A percentile compares a stretch with the other conserved stretches of the same genome.
phyloP scores from a whole-genome alignment of 2,888 invertebrate genomes.

The Stegana nigrithorax region DNA sequence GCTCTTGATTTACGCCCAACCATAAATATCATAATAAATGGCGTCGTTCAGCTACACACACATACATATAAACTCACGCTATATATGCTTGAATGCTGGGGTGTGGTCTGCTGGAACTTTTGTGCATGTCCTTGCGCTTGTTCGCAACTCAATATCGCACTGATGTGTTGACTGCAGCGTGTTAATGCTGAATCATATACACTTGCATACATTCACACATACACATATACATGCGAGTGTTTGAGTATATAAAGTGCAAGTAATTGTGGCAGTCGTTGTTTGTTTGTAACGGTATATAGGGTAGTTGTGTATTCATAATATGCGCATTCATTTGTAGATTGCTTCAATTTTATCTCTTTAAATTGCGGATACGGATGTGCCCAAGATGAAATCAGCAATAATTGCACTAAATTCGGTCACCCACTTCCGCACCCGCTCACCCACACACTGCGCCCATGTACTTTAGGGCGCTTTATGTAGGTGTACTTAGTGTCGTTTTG shows the following conservation, averaged over 20 bases:
- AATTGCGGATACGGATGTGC: conserved; percentile 28
- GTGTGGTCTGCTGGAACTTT: not conserved
- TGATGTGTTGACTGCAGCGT: too few relatives aligned
- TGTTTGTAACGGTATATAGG: not conserved
- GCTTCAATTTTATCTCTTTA: conserved; percentile 25
- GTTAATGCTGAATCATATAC: not conserved
- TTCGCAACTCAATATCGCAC: too few relatives aligned
- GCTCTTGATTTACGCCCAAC: conserved; percentile 57
- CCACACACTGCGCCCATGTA: not conserved
- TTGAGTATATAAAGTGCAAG: not conserved
- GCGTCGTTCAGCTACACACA: conserved; percentile 37
- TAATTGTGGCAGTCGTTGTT: not conserved
- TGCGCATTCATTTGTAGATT: conserved; percentile 12
- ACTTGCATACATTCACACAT: not conserved
- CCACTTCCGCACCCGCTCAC: too few relatives aligned
- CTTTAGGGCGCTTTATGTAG: not conserved
- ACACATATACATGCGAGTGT: not conserved
- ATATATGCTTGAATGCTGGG: conserved; percentile 11
- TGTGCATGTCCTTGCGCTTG: too few relatives aligned
- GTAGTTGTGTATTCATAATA: conserved; percentile 4
- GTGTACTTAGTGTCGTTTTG: too few relatives aligned
- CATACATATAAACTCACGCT: not conserved
- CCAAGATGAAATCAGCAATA: conserved; percentile 27
- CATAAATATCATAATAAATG: conserved; percentile 58
- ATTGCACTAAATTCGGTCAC: conserved; percentile 11